Percentiles rank a stretch among this genome's conserved stretches.
Evolutionary conservation across 2,113 vertebrate genomes (phyloP).

Genomic region (Clarias batrachus): DNA sequence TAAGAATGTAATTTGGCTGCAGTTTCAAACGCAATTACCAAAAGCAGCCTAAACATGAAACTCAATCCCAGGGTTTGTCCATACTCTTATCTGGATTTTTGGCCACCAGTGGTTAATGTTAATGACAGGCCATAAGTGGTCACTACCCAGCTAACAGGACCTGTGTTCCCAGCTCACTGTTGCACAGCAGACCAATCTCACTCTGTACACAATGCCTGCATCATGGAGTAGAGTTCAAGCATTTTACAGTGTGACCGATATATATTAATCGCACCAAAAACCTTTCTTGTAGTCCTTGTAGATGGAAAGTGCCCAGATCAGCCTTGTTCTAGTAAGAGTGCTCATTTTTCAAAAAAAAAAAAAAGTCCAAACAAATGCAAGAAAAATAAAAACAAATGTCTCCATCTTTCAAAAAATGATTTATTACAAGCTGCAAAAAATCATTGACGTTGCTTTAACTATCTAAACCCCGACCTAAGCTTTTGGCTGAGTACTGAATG

Average conservation of each 20-base stretch:
- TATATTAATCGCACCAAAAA: background rate
- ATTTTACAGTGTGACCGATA: background rate
- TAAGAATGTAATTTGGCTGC: background rate
- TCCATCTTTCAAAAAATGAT: background rate
- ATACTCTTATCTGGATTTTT: background rate
- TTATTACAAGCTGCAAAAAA: background rate
- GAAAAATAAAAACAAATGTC: background rate
- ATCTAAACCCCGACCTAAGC: slow-evolving; percentile 26
- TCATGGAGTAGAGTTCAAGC: background rate
- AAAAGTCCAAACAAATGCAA: background rate
- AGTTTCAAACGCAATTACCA: background rate
- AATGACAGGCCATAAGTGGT: background rate
- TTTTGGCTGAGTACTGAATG: background rate
- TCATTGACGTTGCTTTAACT: background rate
- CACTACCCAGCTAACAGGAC: background rate
- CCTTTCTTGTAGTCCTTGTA: background rate
- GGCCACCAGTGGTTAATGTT: background rate
- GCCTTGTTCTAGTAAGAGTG: background rate
- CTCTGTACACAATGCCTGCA: background rate
- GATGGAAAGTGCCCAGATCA: background rate
- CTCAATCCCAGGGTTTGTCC: background rate
- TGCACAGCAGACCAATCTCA: background rate
- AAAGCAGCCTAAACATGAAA: background rate
- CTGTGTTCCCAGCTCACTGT: background rate
- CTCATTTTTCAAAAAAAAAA: background rate